Conservation (phyloP, 2,888 invertebrate genomes). For the Tanypteryx hageni region DNA sequence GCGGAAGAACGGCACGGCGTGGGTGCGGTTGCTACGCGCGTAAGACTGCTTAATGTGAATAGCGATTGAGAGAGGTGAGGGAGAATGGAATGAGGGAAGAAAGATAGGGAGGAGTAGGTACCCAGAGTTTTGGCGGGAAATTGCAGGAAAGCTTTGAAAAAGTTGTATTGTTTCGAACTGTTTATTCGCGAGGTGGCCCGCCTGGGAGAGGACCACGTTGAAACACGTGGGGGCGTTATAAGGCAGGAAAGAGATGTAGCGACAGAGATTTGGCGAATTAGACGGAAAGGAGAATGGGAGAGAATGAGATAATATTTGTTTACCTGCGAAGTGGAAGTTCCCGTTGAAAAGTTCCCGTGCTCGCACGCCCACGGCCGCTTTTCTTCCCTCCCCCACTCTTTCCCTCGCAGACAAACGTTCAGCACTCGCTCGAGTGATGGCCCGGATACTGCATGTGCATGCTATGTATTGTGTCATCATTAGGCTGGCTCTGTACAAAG, state of each 20-base stretch:
- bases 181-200: background rate
- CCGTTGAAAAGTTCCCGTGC: background rate
- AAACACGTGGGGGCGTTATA: background rate
- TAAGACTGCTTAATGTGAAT: background rate
- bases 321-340: background rate
- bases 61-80: background rate
- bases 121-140: constrained; percentile 29
- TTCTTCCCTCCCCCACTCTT: background rate
- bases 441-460: background rate
- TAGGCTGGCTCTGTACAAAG: background rate
- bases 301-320: constrained; percentile 13
- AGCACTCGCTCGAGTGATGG: background rate
- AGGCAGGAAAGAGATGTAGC: background rate
- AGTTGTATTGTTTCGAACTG: background rate
- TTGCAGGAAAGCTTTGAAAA: background rate
- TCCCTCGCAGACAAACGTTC: background rate
- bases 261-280: background rate
- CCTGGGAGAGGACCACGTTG: background rate
- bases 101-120: constrained; percentile 16
- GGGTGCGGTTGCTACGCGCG: constrained; percentile 8
- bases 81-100: background rate
- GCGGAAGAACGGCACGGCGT: background rate
- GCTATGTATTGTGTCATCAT: background rate
- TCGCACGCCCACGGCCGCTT: background rate
- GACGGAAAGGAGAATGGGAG: background rate